Percentiles rank a stretch among this genome's conserved stretches.
Conservation (phyloP, 2,888 invertebrate genomes). For the Mystacides longicornis region DNA sequence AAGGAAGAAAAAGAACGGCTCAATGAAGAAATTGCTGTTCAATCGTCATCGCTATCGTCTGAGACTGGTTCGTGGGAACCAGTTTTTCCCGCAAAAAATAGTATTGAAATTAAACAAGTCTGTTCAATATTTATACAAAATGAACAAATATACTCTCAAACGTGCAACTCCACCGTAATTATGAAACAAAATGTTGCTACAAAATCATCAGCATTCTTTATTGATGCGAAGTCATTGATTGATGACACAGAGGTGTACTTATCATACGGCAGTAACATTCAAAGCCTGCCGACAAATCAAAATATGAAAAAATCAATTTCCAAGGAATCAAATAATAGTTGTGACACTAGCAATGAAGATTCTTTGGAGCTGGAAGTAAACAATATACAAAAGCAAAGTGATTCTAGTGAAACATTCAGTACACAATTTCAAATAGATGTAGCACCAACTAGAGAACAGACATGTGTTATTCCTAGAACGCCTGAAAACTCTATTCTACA, state of each 20-base stretch:
- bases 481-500: constrained; percentile 63
- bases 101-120: constrained; percentile 36
- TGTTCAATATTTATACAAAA: constrained; percentile 41
- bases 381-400: constrained; percentile 30
- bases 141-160: constrained; percentile 34
- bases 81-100: constrained; percentile 44
- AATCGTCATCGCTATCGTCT: constrained; percentile 56
- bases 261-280: constrained; percentile 11
- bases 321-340: constrained; percentile 34
- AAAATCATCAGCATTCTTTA: constrained; percentile 58
- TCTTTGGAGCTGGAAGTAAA: constrained; percentile 38
- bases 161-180: constrained; percentile 33
- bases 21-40: constrained; percentile 55
- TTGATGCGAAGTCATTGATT: constrained; percentile 67
- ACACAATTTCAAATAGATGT: neutral
- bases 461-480: constrained; percentile 43
- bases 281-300: neutral
- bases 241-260: constrained; percentile 55
- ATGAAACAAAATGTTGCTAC: constrained; percentile 38
- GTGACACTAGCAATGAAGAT: constrained; percentile 37
- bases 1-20: constrained; percentile 56
- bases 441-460: constrained; percentile 18
- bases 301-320: neutral
- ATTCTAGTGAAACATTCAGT: neutral
- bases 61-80: constrained; percentile 61